A percentile compares a stretch with the other conserved stretches of the same genome.
phyloP scores from a whole-genome alignment of 2,113 vertebrate genomes.

The Ptychochromis oligacanthus region DNA sequence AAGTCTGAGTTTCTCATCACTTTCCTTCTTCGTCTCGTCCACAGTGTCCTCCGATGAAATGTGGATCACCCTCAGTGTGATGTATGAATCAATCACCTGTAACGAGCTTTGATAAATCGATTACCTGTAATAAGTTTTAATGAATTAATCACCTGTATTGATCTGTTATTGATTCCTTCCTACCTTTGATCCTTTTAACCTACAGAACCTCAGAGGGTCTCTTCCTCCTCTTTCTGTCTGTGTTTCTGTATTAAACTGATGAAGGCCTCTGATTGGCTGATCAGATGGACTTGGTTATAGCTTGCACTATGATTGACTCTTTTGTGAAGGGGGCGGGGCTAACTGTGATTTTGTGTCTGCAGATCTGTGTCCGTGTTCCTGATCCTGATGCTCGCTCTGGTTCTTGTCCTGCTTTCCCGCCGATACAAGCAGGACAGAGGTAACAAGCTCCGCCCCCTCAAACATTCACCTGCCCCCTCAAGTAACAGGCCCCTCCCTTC shows the following conservation, averaged over 20 bases:
- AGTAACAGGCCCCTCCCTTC: background rate
- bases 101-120: background rate
- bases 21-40: background rate
- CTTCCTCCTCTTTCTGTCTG: background rate
- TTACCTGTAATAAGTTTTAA: too few relatives aligned
- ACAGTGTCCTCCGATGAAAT: background rate
- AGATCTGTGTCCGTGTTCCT: background rate
- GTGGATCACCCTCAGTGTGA: background rate
- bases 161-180: background rate
- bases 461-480: background rate
- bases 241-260: background rate
- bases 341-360: conserved; percentile 3
- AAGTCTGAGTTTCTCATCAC: background rate
- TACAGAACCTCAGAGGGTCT: rapidly evolving
- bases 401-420: background rate
- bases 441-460: background rate
- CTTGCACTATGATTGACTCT: background rate
- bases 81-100: background rate
- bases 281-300: background rate
- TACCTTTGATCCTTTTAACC: background rate
- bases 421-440: background rate
- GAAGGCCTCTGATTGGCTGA: background rate
- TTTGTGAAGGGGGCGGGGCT: background rate
- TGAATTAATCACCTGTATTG: too few relatives aligned
- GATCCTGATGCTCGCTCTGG: background rate